Conservation (phyloP, 53 echinoderm and acorn worm species). For the Pentamera pediparva region DNA sequence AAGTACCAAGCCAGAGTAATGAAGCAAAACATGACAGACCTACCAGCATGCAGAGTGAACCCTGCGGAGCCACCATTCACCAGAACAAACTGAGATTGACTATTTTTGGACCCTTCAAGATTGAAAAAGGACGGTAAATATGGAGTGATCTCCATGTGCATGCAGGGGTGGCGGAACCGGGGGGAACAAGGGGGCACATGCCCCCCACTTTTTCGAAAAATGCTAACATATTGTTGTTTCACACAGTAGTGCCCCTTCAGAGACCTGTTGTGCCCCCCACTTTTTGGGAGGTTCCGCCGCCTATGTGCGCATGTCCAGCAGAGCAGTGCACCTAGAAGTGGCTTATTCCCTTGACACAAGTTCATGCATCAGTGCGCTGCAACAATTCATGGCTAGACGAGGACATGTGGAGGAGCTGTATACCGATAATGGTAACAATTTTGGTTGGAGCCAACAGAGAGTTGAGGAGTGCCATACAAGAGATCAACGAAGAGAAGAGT, state of each 20-base stretch:
- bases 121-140: conserved; percentile 20
- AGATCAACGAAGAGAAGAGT: conserved; percentile 23
- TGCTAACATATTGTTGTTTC: too few species aligned
- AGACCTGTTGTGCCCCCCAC: too few species aligned
- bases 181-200: too few species aligned
- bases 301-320: conserved; percentile 38
- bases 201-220: too few species aligned
- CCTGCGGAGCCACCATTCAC: conserved; percentile 50
- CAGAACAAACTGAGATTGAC: conserved; percentile 29
- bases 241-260: too few species aligned
- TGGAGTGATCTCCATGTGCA: conserved; percentile 34
- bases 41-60: conserved; percentile 25
- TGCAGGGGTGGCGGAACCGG: too few species aligned
- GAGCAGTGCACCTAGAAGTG: conserved; percentile 33
- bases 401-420: conserved; percentile 17
- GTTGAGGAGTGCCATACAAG: conserved; percentile 24
- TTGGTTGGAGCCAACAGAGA: conserved; percentile 41
- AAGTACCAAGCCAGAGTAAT: too few species aligned
- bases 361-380: conserved; percentile 20
- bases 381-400: conserved; percentile 23
- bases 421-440: conserved; percentile 39
- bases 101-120: conserved; percentile 31
- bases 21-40: too few species aligned
- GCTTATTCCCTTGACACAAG: neutral
- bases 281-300: too few species aligned